Conservation (phyloP, 1,140 invertebrate species). For the Magallana ariakensis region DNA sequence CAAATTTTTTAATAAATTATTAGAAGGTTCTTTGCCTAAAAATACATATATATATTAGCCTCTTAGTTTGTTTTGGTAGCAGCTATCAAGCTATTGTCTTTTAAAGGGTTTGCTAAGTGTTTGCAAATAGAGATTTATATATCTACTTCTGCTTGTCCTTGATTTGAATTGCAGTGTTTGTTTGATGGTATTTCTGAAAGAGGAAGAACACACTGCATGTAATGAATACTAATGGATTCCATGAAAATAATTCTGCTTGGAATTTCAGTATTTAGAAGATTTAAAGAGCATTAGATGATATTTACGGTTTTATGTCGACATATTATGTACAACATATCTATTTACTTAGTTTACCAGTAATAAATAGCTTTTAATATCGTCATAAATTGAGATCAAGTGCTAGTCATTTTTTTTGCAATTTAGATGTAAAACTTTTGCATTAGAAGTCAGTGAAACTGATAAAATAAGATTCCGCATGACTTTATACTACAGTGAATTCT, state of each 20-base stretch:
- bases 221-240: slow-evolving; percentile 16
- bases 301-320: neutral
- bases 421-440: too few relatives aligned
- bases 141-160: neutral
- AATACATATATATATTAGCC: neutral
- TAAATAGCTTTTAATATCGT: neutral
- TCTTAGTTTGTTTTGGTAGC: neutral
- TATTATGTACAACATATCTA: slow-evolving; percentile 6
- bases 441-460: too few relatives aligned
- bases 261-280: neutral
- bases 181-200: neutral
- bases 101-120: slow-evolving; percentile 4
- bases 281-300: neutral
- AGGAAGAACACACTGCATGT: neutral
- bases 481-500: too few relatives aligned
- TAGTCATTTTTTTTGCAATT: neutral
- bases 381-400: neutral
- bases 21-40: neutral
- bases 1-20: neutral
- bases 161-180: neutral
- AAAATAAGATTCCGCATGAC: too few relatives aligned
- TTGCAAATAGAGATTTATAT: neutral
- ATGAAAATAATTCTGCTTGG: neutral
- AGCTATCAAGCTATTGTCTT: neutral
- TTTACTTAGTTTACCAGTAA: neutral